Base-by-base conservation (phyloP, 2,888 invertebrate genomes). In the Chalcis sispes region DNA sequence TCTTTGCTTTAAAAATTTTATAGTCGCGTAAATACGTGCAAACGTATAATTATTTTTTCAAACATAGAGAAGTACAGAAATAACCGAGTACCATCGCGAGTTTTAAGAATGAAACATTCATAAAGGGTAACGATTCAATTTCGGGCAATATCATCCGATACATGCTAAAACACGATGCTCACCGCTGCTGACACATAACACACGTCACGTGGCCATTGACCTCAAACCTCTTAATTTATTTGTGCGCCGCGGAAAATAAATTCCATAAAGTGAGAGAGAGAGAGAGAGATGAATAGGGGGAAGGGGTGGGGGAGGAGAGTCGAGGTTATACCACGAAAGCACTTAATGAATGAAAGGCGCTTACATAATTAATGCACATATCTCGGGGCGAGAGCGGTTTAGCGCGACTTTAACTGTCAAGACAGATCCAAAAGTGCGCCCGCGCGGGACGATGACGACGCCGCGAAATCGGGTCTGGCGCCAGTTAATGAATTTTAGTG, bases 361-460 rank as follows among this genome's bases (percentile, higher is more conserved):
- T 80, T 81, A 72, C 80, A 80, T 81, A 82, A 82, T 81, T 80
- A 80, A 81, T 81, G 79, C 77, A 78, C 77, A 81, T 80, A 78
- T 79, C 77, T 32, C 78, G 72, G 71, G 15, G 13, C 42, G 42
- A 42, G 36, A 36, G 36, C 36, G 73, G 74, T 29, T 18, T 46
- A 27, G 15, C 25, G 72, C 50, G 69, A 70, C 64, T 73, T 65
- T 46, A 69, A 67, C 72, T 77, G 77, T 77, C 77, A 77, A 77
- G 77, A 72, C 67, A 72, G 73, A 77, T 70, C 50, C 70, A 70
- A 64, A 64, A 56, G 59, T 46, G 29, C 36, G 59, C 69, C 23
- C 48, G 59, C 62, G 67, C 50, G 54, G 40, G 77, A 56, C 67
- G 52, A 40, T 52, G 52, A 20, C 61, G 29, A 32, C 65, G 50